Evolutionary conservation across 2,888 invertebrate genomes (phyloP), one percentile per base, ranked within the genome.

Genomic region (Platycnemis pennipes): DNA sequence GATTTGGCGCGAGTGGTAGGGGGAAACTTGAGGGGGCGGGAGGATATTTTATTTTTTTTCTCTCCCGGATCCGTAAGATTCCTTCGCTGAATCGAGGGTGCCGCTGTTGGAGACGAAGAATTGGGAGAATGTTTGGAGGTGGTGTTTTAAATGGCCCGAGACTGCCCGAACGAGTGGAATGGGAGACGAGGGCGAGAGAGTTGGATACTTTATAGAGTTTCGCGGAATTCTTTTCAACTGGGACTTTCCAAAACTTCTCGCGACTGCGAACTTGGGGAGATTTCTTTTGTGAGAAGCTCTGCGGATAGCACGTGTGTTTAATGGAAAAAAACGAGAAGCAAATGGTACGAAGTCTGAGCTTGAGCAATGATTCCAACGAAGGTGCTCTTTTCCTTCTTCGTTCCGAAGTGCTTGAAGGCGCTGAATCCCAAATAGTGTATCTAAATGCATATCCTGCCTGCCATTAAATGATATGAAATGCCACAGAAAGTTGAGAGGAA

Each of bases 71-170:
- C 63, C n/a, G 26, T 63, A 63, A 26, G 1, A 37, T 77, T 26
- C 69, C 77, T 77, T 16, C 8, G 16, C n/a, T 37, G 31, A 26
- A 37, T 77, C 37, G 11, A n/a, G 37, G 37, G 77, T 77, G 16
- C 31, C 16, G 77, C 77, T 11, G 37, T 37, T 37, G 5, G 63
- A 63, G n/a, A 19, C 53, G 26, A 22, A 26, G n/a, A 63, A 63
- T 63, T n/a, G 77, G 77, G n/a, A 26, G 77, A 77, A 37, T 37
- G 37, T 37, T 77, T 77, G 37, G 31, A 2, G 77, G 37, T 37
- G 77, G 77, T 16, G 37, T 77, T 77, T 77, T 77, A 77, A 77
- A 77, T 77, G 77, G 77, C 77, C 13, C 37, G 77, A 16, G 77
- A 77, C 31, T 26, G 77, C 13, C 77, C 26, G 37, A 77, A 37